Evolutionary conservation across 2,113 vertebrate genomes (phyloP), one percentile per base, ranked within the genome.

Genomic region (Syngnathus typhle): DNA sequence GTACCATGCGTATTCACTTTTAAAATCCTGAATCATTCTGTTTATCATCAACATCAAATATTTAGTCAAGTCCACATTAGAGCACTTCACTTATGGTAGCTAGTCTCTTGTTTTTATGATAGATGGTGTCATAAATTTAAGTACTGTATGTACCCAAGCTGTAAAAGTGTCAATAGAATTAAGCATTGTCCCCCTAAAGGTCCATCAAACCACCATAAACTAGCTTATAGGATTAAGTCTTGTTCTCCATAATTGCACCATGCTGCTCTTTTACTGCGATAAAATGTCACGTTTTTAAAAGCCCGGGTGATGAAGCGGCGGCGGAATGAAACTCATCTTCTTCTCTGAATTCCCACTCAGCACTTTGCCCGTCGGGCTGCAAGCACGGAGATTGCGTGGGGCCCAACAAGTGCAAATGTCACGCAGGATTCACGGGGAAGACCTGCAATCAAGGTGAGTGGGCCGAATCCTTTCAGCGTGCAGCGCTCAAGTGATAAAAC

Each of bases 371-470:
- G 59, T 94, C 93, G 19, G 93, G 91, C 69, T 99, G 97, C 73
- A 99, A 99, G 77, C 93, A 98, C 0, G 97, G 97, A 3, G 95
- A 98, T 72, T 99, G 97, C 10, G 55, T 98, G 36, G 97, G 96
- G 77, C 94, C 96, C 41, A 94, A 97, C 87, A 98, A 96, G 82
- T 99, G 97, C 92, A 99, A 94, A 85, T 99, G 97, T 73, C 91
- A 95, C 51, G 89, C 93, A 0, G 97, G 97, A 70, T 99, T 93
- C 85, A 92, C 93, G 0, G 97, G 97, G 66, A 99, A 98, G 90
- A 97, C 94, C 79, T 99, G 97, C 91, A 98, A 92, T 79, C 95
- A 98, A 93, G 97, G 97, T 99, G 91, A 90, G 91, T 55, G 27
- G 39, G 39, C 52, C 5, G 7, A 19, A 38, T 7, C 8, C 43